Conservation (phyloP, 2,113 vertebrate genomes). For the Pelecanoides urinatrix region DNA sequence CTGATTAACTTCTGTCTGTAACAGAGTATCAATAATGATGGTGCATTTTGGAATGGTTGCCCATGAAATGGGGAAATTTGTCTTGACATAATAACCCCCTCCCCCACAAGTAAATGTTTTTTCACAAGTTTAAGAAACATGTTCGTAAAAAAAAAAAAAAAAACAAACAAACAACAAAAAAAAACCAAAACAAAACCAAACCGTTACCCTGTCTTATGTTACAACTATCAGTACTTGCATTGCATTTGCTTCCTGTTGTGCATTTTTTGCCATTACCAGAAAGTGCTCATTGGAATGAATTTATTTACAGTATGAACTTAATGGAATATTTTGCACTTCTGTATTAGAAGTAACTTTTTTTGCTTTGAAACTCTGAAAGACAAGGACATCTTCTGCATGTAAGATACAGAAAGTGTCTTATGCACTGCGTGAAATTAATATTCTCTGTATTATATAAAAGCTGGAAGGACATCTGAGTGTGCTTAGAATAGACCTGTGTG, state of each 20-base stretch:
- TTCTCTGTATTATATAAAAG: neutral
- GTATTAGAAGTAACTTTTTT: neutral
- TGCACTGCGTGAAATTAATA: rapidly evolving
- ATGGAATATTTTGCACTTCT: neutral
- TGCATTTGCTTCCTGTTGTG: neutral
- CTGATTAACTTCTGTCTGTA: neutral
- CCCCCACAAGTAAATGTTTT: neutral
- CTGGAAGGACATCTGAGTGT: neutral
- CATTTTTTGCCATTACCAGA: neutral
- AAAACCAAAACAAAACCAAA: too few relatives aligned
- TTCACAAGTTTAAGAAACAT: neutral
- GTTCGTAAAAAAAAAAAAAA: neutral
- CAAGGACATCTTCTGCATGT: neutral
- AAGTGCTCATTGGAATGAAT: neutral
- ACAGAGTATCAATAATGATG: neutral
- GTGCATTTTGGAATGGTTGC: neutral
- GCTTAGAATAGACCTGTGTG: neutral
- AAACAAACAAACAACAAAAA: too few relatives aligned
- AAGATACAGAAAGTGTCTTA: neutral
- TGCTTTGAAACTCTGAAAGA: neutral
- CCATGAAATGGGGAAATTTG: neutral
- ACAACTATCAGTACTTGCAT: neutral
- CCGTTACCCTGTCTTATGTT: neutral
- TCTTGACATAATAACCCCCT: neutral
- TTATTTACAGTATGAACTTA: neutral